Evolutionary conservation across 2,888 invertebrate species (phyloP), one percentile per base, ranked within the genome.

Genomic region (Bellardia bayeri): DNA sequence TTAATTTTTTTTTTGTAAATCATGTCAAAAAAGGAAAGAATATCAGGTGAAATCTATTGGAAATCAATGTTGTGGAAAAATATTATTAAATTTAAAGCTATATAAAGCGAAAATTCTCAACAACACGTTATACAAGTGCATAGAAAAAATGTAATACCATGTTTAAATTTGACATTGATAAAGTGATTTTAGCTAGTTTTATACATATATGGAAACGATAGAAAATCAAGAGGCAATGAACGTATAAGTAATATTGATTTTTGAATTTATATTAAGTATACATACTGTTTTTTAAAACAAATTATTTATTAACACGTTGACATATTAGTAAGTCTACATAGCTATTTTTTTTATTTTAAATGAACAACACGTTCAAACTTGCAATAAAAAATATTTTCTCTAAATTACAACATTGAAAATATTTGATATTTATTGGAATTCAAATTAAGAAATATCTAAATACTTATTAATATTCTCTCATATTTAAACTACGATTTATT

Each of bases 31-130:
- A 63, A 30, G 40, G 51, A 75, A 61, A 51, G 13, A 14, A 68
- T 37, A 83, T 42, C 69, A 82, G 69, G 63, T 76, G 69, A 63
- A 76, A 71, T 83, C 82, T 71, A 83, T 83, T 78, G 82, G 33
- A 83, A 76, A 83, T 69, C 69, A 76, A 76, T 83, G 82, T 71
- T 69, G 82, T 54, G 33, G 16, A 78, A 71, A 68, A 71, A 42
- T 33, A 11, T 54, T 49, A 68, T 69, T 76, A 82, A 76, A 82
- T 82, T 66, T 76, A 30, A 66, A 72, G 49, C n/a, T 51, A 40
- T 23, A 23, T 23, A 23, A 23, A 23, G 23, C 23, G 23, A 23
- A 23, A 23, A 23, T 23, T 23, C 23, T 23, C 23, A 23, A 23
- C 23, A 23, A 23, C 23, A 49, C 58, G 45, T 7, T 23, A 23